These are phyloP conservation scores for Heterochromis multidens DNA, from an alignment of 2,113 vertebrate genomes.

Conservation along the genomic window DNA sequence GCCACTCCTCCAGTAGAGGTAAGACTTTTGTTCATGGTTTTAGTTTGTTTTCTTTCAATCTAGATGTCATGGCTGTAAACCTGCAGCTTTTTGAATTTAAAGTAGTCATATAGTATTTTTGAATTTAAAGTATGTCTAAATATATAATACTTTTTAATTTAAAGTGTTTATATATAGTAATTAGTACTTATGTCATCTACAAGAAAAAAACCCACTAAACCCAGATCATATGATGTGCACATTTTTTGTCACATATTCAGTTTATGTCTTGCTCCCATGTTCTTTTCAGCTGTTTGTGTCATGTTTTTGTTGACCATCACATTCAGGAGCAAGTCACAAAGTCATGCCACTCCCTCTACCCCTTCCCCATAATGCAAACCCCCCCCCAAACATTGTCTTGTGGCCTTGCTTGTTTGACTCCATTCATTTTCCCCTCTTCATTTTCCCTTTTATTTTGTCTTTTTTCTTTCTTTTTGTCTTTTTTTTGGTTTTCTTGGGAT, in stretches of 20 bases:
- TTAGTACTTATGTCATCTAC: not conserved
- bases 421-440: conserved; percentile 74
- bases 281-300: conserved; percentile 31
- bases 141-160: not conserved
- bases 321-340: conserved; percentile 29
- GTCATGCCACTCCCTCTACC: not conserved
- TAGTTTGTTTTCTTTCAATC: not conserved
- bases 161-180: too few relatives aligned
- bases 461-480: conserved; percentile 33
- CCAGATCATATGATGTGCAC: not conserved
- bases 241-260: not conserved
- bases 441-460: conserved; percentile 59
- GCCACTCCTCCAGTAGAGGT: conserved; percentile 96
- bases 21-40: conserved; percentile 50
- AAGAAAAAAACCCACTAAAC: not conserved
- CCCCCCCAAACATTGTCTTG: conserved; percentile 49
- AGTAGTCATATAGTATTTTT: too few relatives aligned
- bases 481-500: conserved; percentile 56
- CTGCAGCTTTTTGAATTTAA: not conserved
- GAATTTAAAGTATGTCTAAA: too few relatives aligned
- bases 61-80: not conserved
- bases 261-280: conserved; percentile 24
- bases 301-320: conserved; percentile 61
- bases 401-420: conserved; percentile 69
- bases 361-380: not conserved